Base-by-base conservation (phyloP, 2,888 invertebrate species). In the Ferrisia virgata region DNA sequence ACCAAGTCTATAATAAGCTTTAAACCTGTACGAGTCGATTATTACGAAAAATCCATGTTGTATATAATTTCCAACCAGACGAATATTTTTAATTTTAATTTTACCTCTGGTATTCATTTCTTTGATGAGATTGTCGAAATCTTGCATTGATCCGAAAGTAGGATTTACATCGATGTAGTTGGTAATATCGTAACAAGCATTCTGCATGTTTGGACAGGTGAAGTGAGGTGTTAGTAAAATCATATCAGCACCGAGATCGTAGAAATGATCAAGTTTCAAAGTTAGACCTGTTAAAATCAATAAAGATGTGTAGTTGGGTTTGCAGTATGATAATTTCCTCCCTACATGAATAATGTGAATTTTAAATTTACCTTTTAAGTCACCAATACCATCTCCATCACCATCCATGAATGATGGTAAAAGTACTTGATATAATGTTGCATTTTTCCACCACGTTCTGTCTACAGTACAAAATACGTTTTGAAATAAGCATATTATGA, bases 1-100 rank as follows among this genome's bases (percentile, higher is more conserved):
- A 88, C 87, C 31, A 87, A 86, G 84, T 88, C 87, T 72, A 86
- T 85, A 18, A 87, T 82, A 15, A 87, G 40, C 85, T 86, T 86
- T 15, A 87, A 82, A 31, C 86, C 87, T 87, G 78, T 4, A 79
- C 22, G n/a, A 22, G 79, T 15, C 13, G n/a, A n/a, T n/a, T n/a
- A n/a, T n/a, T n/a, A n/a, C n/a, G n/a, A n/a, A n/a, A n/a, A n/a
- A n/a, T n/a, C n/a, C n/a, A n/a, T n/a, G n/a, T n/a, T n/a, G n/a
- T n/a, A n/a, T n/a, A n/a, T n/a, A n/a, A n/a, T n/a, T n/a, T n/a
- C n/a, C n/a, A n/a, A n/a, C n/a, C n/a, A n/a, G n/a, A n/a, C n/a
- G n/a, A n/a, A n/a, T n/a, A n/a, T n/a, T 47, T n/a, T 11, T 3
- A 43, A 43, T 43, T 43, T 11, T 43, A n/a, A n/a, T 64, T 0